Conservation (phyloP, 2,113 vertebrate species). For the Oncorhynchus mykiss region DNA sequence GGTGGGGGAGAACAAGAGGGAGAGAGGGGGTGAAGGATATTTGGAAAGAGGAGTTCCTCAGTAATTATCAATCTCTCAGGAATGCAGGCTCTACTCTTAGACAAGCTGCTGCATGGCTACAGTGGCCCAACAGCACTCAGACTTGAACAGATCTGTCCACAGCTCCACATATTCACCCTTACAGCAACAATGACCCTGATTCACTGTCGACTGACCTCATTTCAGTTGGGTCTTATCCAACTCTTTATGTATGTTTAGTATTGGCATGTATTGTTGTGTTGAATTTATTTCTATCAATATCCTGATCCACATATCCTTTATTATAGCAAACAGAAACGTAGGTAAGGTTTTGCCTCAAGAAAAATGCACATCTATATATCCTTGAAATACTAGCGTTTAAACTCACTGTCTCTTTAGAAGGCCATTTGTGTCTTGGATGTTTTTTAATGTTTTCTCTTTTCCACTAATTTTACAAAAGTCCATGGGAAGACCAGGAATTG, state of each 20-base stretch:
- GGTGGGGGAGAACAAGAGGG: slow-evolving; percentile 1
- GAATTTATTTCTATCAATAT: too few species aligned
- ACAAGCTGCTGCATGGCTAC: slow-evolving; percentile 71
- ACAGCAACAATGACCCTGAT: background rate
- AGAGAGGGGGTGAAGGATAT: slow-evolving; percentile 45
- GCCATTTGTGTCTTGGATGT: background rate
- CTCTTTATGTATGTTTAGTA: background rate
- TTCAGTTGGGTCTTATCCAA: background rate
- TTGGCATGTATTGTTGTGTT: background rate
- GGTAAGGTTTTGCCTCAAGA: too few species aligned
- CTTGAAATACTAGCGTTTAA: background rate
- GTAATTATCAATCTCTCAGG: slow-evolving; percentile 75
- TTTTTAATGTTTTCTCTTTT: slow-evolving; percentile 1
- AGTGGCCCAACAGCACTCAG: slow-evolving; percentile 32
- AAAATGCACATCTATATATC: too few species aligned
- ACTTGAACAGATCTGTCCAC: slow-evolving; percentile 26
- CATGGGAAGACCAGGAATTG: background rate
- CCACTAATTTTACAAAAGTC: background rate
- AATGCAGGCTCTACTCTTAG: slow-evolving; percentile 65
- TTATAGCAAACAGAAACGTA: too few species aligned
- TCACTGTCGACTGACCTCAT: background rate
- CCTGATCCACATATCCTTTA: too few species aligned
- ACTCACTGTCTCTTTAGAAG: background rate
- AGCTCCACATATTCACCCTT: background rate
- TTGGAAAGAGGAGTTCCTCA: slow-evolving; percentile 58